A percentile compares a stretch with the other conserved stretches of the same genome.
phyloP scores from a whole-genome alignment of 2,797 vertebrate genomes.

The Hyperoplus immaculatus region DNA sequence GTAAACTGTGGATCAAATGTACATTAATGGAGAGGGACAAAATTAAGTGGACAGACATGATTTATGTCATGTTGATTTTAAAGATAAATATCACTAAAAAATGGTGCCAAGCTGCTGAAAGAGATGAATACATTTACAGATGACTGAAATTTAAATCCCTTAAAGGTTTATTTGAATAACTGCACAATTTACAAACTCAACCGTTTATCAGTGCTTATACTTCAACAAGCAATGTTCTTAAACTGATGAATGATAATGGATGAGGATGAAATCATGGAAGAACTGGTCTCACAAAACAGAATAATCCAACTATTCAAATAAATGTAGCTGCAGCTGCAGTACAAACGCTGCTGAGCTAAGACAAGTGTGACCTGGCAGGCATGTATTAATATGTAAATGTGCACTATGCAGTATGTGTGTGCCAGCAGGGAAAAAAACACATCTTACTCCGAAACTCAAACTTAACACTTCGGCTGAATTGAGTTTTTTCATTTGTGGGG shows the following conservation, averaged over 20 bases:
- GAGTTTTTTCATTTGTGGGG: constrained; percentile 45
- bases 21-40: constrained; percentile 18
- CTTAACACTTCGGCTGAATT: constrained; percentile 29
- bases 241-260: constrained; percentile 28
- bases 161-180: constrained; percentile 26
- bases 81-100: constrained; percentile 23
- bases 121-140: constrained; percentile 6
- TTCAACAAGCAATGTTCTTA: constrained; percentile 6
- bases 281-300: constrained; percentile 7
- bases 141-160: constrained; percentile 24
- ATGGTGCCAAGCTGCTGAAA: background rate
- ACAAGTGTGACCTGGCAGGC: constrained; percentile 18
- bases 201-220: background rate
- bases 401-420: constrained; percentile 6
- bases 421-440: constrained; percentile 38
- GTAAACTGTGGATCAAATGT: constrained; percentile 37
- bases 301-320: constrained; percentile 34
- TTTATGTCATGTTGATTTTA: constrained; percentile 19
- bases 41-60: constrained; percentile 24
- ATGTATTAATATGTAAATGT: constrained; percentile 27
- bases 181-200: background rate
- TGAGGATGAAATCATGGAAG: constrained; percentile 21
- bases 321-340: constrained; percentile 21
- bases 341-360: constrained; percentile 36
- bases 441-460: constrained; percentile 61